phyloP scores from a whole-genome alignment of 2,797 vertebrate species.

The Knipowitschia caucasica region DNA sequence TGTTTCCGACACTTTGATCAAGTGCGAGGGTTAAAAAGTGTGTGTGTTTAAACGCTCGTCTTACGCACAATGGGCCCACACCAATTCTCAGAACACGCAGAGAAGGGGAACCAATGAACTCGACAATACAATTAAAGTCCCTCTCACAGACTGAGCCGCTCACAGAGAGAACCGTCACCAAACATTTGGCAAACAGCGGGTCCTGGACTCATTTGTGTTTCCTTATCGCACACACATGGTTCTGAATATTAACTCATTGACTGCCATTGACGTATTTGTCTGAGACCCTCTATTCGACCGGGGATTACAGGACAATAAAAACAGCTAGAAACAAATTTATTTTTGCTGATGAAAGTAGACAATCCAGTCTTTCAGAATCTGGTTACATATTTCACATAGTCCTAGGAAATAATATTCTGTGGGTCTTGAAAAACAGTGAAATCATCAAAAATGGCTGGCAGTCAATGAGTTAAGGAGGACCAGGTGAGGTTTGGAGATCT shows the following conservation, averaged over 20 bases:
- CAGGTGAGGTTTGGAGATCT: slow-evolving; percentile 1
- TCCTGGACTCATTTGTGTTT: slow-evolving; percentile 36
- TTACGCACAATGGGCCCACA: neutral
- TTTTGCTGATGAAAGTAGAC: too few relatives aligned
- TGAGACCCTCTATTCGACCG: too few relatives aligned
- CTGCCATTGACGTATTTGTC: too few relatives aligned
- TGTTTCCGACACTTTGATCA: slow-evolving; percentile 54
- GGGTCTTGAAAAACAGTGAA: too few relatives aligned
- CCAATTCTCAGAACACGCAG: neutral
- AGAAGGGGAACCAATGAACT: slow-evolving; percentile 23
- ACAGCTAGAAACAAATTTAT: too few relatives aligned
- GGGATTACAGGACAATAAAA: too few relatives aligned
- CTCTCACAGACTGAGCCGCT: slow-evolving; percentile 16
- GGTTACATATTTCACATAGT: too few relatives aligned
- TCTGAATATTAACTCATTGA: too few relatives aligned
- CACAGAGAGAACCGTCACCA: slow-evolving; percentile 31
- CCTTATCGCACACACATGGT: slow-evolving; percentile 9
- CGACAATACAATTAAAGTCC: slow-evolving; percentile 47
- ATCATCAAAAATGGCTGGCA: too few relatives aligned
- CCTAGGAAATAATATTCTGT: too few relatives aligned
- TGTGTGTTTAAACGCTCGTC: slow-evolving; percentile 10
- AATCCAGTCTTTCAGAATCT: too few relatives aligned
- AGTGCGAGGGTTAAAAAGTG: slow-evolving; percentile 18
- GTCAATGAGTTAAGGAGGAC: slow-evolving; percentile 13
- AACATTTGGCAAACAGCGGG: slow-evolving; percentile 44